Evolutionary conservation across 2,113 vertebrate species (phyloP).

Genomic region (Corythaeola cristata): DNA sequence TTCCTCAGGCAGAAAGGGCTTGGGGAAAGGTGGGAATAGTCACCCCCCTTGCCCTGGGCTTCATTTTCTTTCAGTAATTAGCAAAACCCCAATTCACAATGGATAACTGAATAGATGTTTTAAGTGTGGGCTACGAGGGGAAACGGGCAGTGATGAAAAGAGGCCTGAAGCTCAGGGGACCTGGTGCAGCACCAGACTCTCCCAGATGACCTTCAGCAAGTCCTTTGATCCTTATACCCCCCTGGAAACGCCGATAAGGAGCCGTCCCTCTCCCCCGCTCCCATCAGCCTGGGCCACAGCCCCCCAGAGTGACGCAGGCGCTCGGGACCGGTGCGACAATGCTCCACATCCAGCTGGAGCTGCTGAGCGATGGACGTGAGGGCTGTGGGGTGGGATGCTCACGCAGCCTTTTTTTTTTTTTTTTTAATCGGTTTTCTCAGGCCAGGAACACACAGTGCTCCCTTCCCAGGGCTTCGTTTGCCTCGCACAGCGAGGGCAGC

Average conservation of each 20-base stretch:
- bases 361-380: not conserved
- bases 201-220: not conserved
- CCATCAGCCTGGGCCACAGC: not conserved
- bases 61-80: conserved; percentile 18
- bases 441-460: accelerated
- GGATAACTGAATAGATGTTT: not conserved
- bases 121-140: not conserved
- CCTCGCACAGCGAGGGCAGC: not conserved
- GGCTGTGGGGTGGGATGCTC: not conserved
- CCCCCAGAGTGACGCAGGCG: accelerated
- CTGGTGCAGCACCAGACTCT: not conserved
- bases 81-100: conserved; percentile 33
- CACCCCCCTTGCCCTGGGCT: not conserved
- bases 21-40: not conserved
- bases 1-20: not conserved
- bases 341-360: not conserved
- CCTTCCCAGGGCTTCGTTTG: not conserved
- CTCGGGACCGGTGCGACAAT: accelerated
- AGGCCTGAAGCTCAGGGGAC: conserved; percentile 5
- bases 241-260: not conserved
- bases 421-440: not conserved
- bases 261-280: not conserved
- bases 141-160: not conserved
- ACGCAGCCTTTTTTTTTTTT: not conserved
- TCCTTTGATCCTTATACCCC: not conserved